Percentiles rank a stretch among this genome's conserved stretches.
These are phyloP conservation scores for Acrossocheilus wenchowensis DNA, from an alignment of 2,797 vertebrate species.

Conservation along the genomic window DNA sequence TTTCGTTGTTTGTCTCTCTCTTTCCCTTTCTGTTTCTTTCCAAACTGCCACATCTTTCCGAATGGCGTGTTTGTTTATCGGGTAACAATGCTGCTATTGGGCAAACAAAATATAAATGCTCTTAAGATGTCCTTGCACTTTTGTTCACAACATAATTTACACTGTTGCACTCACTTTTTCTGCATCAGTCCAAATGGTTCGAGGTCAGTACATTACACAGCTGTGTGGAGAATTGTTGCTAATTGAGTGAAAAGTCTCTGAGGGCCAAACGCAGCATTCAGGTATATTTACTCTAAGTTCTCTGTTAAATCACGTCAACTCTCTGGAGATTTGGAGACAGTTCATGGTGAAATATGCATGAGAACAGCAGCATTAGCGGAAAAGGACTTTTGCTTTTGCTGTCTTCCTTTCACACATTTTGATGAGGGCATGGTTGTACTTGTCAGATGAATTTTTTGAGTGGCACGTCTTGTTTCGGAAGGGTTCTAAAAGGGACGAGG, in stretches of 20 bases:
- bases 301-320: slow-evolving; percentile 47
- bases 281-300: slow-evolving; percentile 69
- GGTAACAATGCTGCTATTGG: slow-evolving; percentile 45
- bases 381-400: slow-evolving; percentile 17
- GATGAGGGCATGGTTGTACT: slow-evolving; percentile 21
- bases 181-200: slow-evolving; percentile 29
- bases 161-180: slow-evolving; percentile 43
- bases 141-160: slow-evolving; percentile 69
- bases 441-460: slow-evolving; percentile 41
- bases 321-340: slow-evolving; percentile 54
- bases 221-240: slow-evolving; percentile 63
- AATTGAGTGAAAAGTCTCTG: slow-evolving; percentile 71
- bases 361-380: slow-evolving; percentile 48
- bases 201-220: slow-evolving; percentile 57
- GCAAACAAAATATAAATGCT: slow-evolving; percentile 58
- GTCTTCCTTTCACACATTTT: slow-evolving; percentile 8
- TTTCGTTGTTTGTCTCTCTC: neutral
- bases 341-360: slow-evolving; percentile 53
- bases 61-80: slow-evolving; percentile 54
- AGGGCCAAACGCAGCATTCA: slow-evolving; percentile 53
- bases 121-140: slow-evolving; percentile 51
- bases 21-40: neutral
- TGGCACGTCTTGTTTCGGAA: slow-evolving; percentile 49
- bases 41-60: slow-evolving; percentile 41
- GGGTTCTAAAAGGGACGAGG: neutral